Evolutionary conservation across 2,113 vertebrate species (phyloP), one percentile per base, ranked within the genome.

Genomic region (Cercopithecus mona): DNA sequence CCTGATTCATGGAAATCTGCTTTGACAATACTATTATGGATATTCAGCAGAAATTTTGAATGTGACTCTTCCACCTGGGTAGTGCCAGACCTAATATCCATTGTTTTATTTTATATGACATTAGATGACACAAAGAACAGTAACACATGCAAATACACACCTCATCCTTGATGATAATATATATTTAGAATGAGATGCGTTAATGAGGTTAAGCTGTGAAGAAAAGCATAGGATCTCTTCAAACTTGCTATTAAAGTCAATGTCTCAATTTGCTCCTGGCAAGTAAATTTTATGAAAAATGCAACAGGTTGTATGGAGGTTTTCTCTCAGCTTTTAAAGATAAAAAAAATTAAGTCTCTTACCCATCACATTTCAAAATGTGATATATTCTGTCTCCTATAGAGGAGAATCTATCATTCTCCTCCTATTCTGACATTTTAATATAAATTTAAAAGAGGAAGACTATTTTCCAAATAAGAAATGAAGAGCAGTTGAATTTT

Each of bases 261-360:
- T 48, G 17, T 48, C 43, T 73, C n/a, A 16, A 59, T 85, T 82
- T 82, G 32, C 16, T 45, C 57, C 50, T 82, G 45, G 25, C 7
- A 81, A 93, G 50, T n/a, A 76, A n/a, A 73, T 64, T 87, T 70
- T 90, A 68, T 16, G 5, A 59, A 80, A 97, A 68, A 95, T 50
- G 45, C 25, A 85, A 12, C 52, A 90, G 75, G 6, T 57, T 72
- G 7, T 52, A n/a, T 0, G 40, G 8, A 87, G 32, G 48, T 40
- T 94, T 91, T 93, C 45, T 89, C 72, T 88, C 12, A 8, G 4
- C 13, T 97, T 95, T 50, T 40, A 55, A 84, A 93, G 57, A 55
- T 81, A 25, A 80, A 92, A 95, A 95, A 94, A 61, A 57, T 40
- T 27, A 50, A 92, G 11, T 50, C 48, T 78, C 96, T 97, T 90